Percentiles rank a stretch among this genome's conserved stretches.
phyloP scores from a whole-genome alignment of 1,140 invertebrate genomes.

The Anastrepha obliqua region DNA sequence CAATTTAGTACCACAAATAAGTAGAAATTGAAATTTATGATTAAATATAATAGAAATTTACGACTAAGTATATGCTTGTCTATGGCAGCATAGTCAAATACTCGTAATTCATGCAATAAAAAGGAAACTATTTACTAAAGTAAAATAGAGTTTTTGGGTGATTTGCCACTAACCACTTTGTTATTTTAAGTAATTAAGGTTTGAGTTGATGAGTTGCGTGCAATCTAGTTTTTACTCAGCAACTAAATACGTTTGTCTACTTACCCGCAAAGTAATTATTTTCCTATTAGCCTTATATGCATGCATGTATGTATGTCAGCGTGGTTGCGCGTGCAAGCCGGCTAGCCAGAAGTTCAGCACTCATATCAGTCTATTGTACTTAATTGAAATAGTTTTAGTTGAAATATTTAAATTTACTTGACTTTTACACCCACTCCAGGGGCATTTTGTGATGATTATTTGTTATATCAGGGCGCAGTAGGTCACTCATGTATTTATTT shows the following conservation, averaged over 20 bases:
- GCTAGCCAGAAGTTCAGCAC: background rate
- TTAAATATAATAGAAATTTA: too few relatives aligned
- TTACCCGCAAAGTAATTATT: background rate
- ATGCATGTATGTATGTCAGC: background rate
- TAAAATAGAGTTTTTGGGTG: background rate
- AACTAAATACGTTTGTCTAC: background rate
- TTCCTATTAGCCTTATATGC: constrained; percentile 5
- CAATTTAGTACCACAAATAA: background rate
- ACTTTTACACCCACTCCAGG: too few relatives aligned
- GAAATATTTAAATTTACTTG: too few relatives aligned
- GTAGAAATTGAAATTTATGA: too few relatives aligned
- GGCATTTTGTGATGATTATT: too few relatives aligned
- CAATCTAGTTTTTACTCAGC: background rate
- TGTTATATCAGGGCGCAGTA: too few relatives aligned
- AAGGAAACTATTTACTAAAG: background rate
- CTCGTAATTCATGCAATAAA: background rate
- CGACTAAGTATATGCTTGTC: too few relatives aligned
- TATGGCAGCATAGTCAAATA: too few relatives aligned
- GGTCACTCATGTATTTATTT: too few relatives aligned
- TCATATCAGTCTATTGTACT: background rate
- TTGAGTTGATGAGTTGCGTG: background rate
- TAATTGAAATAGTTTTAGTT: too few relatives aligned
- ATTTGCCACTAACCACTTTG: background rate
- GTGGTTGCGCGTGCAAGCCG: background rate
- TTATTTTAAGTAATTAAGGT: background rate